Percentiles rank a stretch among this genome's conserved stretches.
Conservation (phyloP, 1,140 invertebrate genomes). For the Monochamus saltuarius region DNA sequence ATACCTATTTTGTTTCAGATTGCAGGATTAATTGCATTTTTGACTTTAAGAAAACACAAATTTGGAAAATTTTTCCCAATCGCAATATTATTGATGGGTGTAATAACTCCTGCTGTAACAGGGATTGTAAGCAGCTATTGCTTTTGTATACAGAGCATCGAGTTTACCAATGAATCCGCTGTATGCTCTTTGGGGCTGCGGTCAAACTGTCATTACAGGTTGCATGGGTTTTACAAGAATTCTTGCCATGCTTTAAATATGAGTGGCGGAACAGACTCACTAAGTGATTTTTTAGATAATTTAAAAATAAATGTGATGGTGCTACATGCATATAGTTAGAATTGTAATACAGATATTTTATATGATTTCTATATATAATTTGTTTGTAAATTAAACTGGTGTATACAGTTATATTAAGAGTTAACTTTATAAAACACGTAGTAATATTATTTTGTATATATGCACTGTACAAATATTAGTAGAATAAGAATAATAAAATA, state of each 20-base stretch:
- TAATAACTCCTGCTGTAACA: constrained; percentile 80
- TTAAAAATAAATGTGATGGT: constrained; percentile 48
- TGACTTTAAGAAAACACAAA: constrained; percentile 87
- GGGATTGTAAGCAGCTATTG: constrained; percentile 89
- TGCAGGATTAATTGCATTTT: constrained; percentile 87
- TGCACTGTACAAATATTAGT: constrained; percentile 38
- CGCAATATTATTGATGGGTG: constrained; percentile 83
- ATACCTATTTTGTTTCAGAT: constrained; percentile 55
- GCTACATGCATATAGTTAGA: constrained; percentile 41
- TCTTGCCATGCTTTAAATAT: constrained; percentile 80
- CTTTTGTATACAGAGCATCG: constrained; percentile 88
- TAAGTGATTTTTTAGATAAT: constrained; percentile 17
- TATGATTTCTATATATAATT: constrained; percentile 3
- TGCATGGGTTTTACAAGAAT: constrained; percentile 91
- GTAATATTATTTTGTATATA: constrained; percentile 44
- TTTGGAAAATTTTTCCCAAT: constrained; percentile 91
- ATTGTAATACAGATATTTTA: constrained; percentile 32
- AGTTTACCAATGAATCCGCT: constrained; percentile 84
- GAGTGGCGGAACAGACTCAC: neutral
- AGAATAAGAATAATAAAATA: neutral
- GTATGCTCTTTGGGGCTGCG: constrained; percentile 91
- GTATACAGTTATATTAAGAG: constrained; percentile 27
- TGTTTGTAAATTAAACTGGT: constrained; percentile 10
- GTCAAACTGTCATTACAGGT: constrained; percentile 85
- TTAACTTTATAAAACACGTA: constrained; percentile 16